Base-by-base conservation (phyloP, 2,888 invertebrate species). In the Penaeus monodon region DNA sequence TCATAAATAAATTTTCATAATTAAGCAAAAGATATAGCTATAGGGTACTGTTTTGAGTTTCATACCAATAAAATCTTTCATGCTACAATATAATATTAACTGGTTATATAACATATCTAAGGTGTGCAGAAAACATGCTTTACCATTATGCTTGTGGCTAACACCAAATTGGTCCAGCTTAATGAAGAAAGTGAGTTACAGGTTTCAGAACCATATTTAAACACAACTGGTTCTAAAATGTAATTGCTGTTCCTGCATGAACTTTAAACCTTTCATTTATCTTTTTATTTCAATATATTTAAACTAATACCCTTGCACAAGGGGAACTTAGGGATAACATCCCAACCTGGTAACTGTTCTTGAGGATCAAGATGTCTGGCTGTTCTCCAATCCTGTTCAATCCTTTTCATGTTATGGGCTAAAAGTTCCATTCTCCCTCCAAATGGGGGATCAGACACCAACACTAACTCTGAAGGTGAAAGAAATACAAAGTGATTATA, bases 381-480 rank as follows among this genome's bases (percentile, higher is more conserved):
- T 8, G 33, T 73, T 65, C 86, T 84, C 87, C 82, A 85, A 49
- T 90, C 90, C 22, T 88, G 88, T 10, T 90, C 84, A 33, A 93
- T 91, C 85, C 91, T 91, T 22, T 90, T 88, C 2, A 97, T 92
- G 0, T 96, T 96, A 83, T 95, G 94, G 0, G 95, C 94, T 20
- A 98, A 93, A 0, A 96, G 95, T 92, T 98, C 97, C 0, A 97
- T 95, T 84, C 97, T 94, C 0, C 97, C 97, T 0, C 97, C 98
- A 92, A 98, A 98, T 1, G 98, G 98, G 64, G 98, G 98, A 92
- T 98, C 98, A 90, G 95, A 95, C 44, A 97, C 94, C 44, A 96
- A 92, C 80, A 95, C 94, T 0, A 95, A 91, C 33, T 93, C 92
- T 89, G 85, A n/a, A 24, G 65, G 38, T 27, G 22, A 22, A 74